phyloP scores from a whole-genome alignment of 2,113 vertebrate species.

The Melanotaenia duboulayi region DNA sequence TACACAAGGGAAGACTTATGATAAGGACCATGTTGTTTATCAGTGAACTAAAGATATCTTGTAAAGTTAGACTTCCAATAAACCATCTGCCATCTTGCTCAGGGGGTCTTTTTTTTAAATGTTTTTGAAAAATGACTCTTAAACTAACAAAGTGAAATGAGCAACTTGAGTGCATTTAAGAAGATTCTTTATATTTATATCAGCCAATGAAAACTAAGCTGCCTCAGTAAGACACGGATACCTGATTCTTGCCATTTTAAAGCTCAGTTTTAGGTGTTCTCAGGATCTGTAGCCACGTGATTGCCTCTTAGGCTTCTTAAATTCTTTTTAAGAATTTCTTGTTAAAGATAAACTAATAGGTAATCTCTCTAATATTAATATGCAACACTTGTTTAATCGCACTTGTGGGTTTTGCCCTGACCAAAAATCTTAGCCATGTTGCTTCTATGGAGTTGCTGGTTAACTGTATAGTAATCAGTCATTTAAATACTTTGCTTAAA shows the following conservation, averaged over 20 bases:
- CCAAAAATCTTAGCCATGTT: neutral
- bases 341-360: too few species aligned
- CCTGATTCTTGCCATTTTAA: neutral
- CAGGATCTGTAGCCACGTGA: too few species aligned
- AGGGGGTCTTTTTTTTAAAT: too few species aligned
- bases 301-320: too few species aligned
- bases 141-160: neutral
- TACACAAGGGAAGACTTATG: conserved; percentile 8
- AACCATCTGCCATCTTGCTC: neutral
- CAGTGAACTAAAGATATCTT: neutral
- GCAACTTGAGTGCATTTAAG: too few species aligned
- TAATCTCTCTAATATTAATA: too few species aligned
- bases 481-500: neutral
- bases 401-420: neutral
- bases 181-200: too few species aligned
- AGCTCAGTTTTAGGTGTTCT: neutral
- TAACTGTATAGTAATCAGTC: neutral
- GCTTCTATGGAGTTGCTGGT: too few species aligned
- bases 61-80: too few species aligned
- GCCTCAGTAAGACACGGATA: neutral
- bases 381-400: too few species aligned
- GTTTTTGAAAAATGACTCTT: neutral
- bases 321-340: too few species aligned
- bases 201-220: neutral
- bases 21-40: neutral